phyloP scores from a whole-genome alignment of 2,888 invertebrate genomes.

The Yponomeuta plumbellus region DNA sequence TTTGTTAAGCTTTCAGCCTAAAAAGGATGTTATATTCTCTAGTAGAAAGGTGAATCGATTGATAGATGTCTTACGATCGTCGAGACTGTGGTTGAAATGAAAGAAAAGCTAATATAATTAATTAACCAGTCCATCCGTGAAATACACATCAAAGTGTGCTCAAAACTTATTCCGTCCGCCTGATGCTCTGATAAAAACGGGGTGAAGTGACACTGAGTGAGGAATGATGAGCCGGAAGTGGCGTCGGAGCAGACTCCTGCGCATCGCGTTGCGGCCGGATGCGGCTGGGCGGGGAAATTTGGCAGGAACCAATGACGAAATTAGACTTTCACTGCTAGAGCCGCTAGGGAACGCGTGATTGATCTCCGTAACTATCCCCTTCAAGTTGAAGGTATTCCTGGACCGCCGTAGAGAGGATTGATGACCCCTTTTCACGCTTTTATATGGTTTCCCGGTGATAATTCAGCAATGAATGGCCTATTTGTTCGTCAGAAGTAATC shows the following conservation, averaged over 20 bases:
- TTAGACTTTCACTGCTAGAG: slow-evolving; percentile 39
- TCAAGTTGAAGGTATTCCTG: slow-evolving; percentile 10
- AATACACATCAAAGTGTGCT: slow-evolving; percentile 43
- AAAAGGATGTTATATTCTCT: too few relatives aligned
- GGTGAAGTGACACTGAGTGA: slow-evolving; percentile 38
- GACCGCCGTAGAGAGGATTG: slow-evolving; percentile 21
- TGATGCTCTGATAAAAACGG: slow-evolving; percentile 45
- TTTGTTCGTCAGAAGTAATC: not conserved
- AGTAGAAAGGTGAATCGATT: too few relatives aligned
- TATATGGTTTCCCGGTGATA: slow-evolving; percentile 1
- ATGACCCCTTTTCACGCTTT: slow-evolving; percentile 25
- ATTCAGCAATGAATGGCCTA: not conserved
- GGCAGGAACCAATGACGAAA: slow-evolving; percentile 45
- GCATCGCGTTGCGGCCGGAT: slow-evolving; percentile 44
- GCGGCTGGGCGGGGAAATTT: slow-evolving; percentile 42
- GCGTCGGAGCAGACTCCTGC: slow-evolving; percentile 39
- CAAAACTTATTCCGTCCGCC: slow-evolving; percentile 28
- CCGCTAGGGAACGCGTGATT: slow-evolving; percentile 43
- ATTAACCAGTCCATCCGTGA: slow-evolving; percentile 24
- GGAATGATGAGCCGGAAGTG: slow-evolving; percentile 49
- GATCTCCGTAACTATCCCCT: slow-evolving; percentile 19
- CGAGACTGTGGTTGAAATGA: too few relatives aligned
- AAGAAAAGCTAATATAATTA: not conserved
- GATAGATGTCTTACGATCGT: too few relatives aligned
- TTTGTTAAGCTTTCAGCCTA: too few relatives aligned